Base-by-base conservation (phyloP, 2,113 vertebrate genomes). In the Nettapus auritus region DNA sequence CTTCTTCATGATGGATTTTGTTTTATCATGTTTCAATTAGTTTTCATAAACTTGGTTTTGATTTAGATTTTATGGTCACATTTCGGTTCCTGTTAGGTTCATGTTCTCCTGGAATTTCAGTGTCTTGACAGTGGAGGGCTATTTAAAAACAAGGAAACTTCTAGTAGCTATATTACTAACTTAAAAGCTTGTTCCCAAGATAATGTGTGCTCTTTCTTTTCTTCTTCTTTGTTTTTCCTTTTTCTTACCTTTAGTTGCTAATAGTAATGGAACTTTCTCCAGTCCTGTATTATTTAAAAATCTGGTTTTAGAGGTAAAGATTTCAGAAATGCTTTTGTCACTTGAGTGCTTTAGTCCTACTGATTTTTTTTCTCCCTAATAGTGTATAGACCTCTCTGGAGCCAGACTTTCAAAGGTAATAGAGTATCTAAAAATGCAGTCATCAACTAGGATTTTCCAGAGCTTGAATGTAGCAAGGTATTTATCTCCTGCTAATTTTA, bases 401-500 rank as follows among this genome's bases (percentile, higher is more conserved):
- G 36, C 34, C 34, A 66, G 60, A 44, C 19, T 90, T 88, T 21
- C 53, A 66, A 69, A 92, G 34, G 33, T 62, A 92, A 82, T 62
- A 38, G 22, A 86, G 48, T 70, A 81, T 70, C 64, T 95, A 83
- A 90, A 93, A 93, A 82, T 86, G 42, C 70, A 90, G 23, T 19
- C 34, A 83, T 88, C 69, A 84, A 2, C 69, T 76, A 42, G 60
- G 86, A 86, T 95, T 96, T 97, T 90, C 52, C 9, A 14, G 78
- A 68, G 53, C 26, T 90, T 66, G 53, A 87, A 25, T 86, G 19
- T 25, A 81, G 76, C 56, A 86, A 78, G 38, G 69, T 93, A 79
- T 97, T 93, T 96, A 56, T 92, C 69, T 75, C 82, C 56, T 82
- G 81, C 89, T 95, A 94, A 95, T 94, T 94, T 92, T 92, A 93